A percentile compares a stretch with the other conserved stretches of the same genome.
These are phyloP conservation scores for Lophochroa leadbeateri DNA, from an alignment of 2,113 vertebrate genomes.

Conservation along the genomic window DNA sequence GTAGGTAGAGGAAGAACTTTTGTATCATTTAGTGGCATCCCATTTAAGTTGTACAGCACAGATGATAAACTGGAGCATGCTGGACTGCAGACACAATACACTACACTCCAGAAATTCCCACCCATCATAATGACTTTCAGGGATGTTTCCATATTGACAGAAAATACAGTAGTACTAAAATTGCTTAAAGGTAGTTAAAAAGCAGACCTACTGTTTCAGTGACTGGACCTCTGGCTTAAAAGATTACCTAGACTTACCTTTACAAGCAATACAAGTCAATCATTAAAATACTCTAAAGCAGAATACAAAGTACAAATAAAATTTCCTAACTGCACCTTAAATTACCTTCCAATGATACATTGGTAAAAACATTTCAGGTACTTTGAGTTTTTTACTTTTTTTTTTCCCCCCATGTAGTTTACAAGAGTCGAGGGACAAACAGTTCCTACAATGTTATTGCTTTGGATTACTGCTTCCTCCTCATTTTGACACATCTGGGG, in stretches of 20 bases:
- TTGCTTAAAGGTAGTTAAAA: not conserved
- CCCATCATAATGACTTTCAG: not conserved
- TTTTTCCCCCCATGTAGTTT: not conserved
- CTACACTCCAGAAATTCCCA: not conserved
- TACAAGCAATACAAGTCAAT: not conserved
- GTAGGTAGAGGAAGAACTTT: not conserved
- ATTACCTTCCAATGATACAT: not conserved
- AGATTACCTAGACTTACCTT: not conserved
- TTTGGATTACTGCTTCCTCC: constrained; percentile 48
- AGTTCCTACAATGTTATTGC: constrained; percentile 42
- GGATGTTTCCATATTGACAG: not conserved
- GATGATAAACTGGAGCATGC: not conserved
- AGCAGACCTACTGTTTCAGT: not conserved
- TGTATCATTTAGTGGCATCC: not conserved
- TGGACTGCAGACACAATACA: not conserved
- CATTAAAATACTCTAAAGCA: not conserved
- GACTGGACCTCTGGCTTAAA: not conserved
- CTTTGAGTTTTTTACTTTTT: not conserved
- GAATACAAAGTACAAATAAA: not conserved
- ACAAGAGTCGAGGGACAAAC: constrained; percentile 20
- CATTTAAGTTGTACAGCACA: not conserved
- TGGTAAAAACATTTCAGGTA: not conserved
- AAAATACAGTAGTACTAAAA: not conserved
- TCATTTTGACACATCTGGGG: constrained; percentile 78
- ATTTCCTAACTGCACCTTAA: not conserved